Base-by-base conservation (phyloP, 2,797 vertebrate species). In the Lycodopsis pacificus region DNA sequence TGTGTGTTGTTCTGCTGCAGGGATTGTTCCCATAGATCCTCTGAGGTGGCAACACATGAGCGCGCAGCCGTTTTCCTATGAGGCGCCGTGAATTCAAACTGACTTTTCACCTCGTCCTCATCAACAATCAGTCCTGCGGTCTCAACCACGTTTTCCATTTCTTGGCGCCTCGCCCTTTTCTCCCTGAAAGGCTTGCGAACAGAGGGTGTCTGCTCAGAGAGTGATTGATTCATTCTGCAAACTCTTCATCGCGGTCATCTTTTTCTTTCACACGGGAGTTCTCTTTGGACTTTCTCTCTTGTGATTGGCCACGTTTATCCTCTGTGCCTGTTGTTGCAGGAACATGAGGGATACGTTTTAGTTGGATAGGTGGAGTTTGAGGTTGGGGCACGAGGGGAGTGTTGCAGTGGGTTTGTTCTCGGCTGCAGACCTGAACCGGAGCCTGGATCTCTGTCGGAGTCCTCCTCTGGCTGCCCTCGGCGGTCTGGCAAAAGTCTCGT, bases 401-500 rank as follows among this genome's bases (percentile, higher is more conserved):
- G 17, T 10, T 57, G 36, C 32, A n/a, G 15, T 13, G 13, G 22
- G 38, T 48, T 44, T 67, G 44, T 42, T 72, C 36, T 70, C 46
- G 65, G 66, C n/a, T 15, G 30, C 3, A 8, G 66, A 57, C 11
- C 9, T 49, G 17, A 8, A 62, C 34, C 30, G 25, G 64, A 61
- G 51, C 54, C 6, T 69, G 56, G n/a, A 38, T 25, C 27, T 64
- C 44, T 58, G 51, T 54, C 10, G 59, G 71, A 44, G 7, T 65
- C 27, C 73, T 44, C 49, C n/a, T 67, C 69, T 56, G 59, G 36
- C 27, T 57, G 57, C 1, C 1, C 59, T 40, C 22, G 4, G 38
- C 12, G 42, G 53, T 72, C 56, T 66, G 72, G 46, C 75, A 67
- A 49, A 61, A 73, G 46, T 73, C 38, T 30, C 65, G 74, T 27